Evolutionary conservation across 2,888 invertebrate genomes (phyloP), one percentile per base, ranked within the genome.

Genomic region (Nysson spinosus): DNA sequence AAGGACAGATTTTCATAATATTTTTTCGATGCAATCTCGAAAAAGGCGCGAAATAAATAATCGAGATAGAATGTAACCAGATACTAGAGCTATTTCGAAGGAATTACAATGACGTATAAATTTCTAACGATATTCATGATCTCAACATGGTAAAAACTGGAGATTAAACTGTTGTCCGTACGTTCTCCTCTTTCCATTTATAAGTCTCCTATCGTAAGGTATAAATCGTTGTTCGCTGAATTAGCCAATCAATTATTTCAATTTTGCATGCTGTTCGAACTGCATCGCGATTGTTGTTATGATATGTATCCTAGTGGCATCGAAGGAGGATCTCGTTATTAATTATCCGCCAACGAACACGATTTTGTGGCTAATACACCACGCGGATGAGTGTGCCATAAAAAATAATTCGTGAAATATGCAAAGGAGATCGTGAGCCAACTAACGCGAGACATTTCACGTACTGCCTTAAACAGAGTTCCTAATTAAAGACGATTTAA

Each of bases 261-360:
- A 30, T 28, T 28, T 55, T 54, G 68, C 46, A 19, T 12, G 4
- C 2, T 3, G n/a, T 17, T 5, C 7, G 7, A 20, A 34, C n/a
- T 19, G 0, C 9, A 32, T 14, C 14, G 42, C 30, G 4, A 22
- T 40, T 56, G 30, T 14, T 46, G 39, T 42, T 12, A 32, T 30
- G 20, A 6, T 46, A 34, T 54, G 6, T 43, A 56, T 26, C 26
- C 30, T 24, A n/a, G 16, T 17, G 40, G 42, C 43, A 24, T 54
- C 57, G 30, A 9, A 50, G n/a, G 17, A 43, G n/a, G 12, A 28
- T 34, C 12, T 30, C 6, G 24, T 64, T 60, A 64, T 69, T 58
- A 64, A 70, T 69, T 65, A 69, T 51, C 60, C 22, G 32, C 26
- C 39, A 28, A 50, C 63, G 46, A 69, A 69, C 30, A 14, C 35